Percentiles rank a stretch among this genome's conserved stretches.
Evolutionary conservation across 2,113 vertebrate species (phyloP).

Genomic region (Ciconia boyciana): DNA sequence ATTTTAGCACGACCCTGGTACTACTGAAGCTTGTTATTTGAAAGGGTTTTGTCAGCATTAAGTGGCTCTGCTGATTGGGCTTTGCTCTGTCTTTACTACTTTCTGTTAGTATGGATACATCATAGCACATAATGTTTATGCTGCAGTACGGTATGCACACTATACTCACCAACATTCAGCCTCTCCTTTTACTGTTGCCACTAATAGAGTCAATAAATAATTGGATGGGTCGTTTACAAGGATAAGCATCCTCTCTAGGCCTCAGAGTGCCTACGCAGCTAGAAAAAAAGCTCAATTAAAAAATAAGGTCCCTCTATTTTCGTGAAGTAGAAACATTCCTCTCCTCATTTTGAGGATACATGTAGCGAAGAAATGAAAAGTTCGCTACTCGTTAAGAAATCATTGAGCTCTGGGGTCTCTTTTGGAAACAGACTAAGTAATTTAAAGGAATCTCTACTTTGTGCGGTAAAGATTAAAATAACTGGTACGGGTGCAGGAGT

Average conservation of each 20-base stretch:
- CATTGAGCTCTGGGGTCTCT: slow-evolving; percentile 41
- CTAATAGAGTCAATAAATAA: slow-evolving; percentile 22
- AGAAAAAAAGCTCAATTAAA: slow-evolving; percentile 15
- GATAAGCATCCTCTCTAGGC: background rate
- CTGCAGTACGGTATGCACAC: background rate
- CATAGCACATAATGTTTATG: background rate
- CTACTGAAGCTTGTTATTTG: background rate
- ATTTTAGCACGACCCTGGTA: background rate
- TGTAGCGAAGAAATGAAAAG: slow-evolving; percentile 45
- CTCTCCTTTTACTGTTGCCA: background rate
- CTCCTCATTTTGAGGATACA: slow-evolving; percentile 30
- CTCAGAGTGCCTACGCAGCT: background rate
- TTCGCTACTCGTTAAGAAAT: slow-evolving; percentile 35
- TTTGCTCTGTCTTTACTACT: background rate
- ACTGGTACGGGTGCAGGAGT: background rate
- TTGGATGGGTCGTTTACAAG: background rate
- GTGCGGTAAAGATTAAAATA: slow-evolving; percentile 40
- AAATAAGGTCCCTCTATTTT: slow-evolving; percentile 36
- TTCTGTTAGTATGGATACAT: background rate
- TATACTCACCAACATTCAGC: background rate
- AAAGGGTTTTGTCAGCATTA: background rate
- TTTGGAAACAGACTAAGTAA: slow-evolving; percentile 39
- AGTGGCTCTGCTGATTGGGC: rapidly evolving
- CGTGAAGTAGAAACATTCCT: background rate
- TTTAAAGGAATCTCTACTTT: slow-evolving; percentile 30